These are phyloP conservation scores for Sternarchorhynchus goeldii DNA, from an alignment of 2,797 vertebrate species.

Conservation along the genomic window DNA sequence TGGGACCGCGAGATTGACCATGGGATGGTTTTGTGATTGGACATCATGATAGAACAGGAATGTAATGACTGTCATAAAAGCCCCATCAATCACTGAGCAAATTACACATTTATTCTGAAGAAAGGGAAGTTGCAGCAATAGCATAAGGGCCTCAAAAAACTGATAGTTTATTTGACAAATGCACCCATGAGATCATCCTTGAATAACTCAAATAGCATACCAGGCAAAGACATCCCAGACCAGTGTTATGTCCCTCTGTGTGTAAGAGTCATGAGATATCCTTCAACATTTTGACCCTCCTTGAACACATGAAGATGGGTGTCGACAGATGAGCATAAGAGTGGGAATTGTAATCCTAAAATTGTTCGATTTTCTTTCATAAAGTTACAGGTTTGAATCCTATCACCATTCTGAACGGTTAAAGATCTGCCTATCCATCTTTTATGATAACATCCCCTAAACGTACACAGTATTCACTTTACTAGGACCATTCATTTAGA, in stretches of 20 bases:
- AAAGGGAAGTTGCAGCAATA: constrained; percentile 55
- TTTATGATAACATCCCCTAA: not conserved
- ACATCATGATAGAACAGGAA: constrained; percentile 53
- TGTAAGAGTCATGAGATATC: not conserved
- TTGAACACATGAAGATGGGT: not conserved
- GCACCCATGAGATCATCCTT: constrained; percentile 10
- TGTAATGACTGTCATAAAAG: constrained; percentile 59
- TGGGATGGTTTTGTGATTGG: constrained; percentile 64
- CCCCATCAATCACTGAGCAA: constrained; percentile 61
- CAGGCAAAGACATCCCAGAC: constrained; percentile 1
- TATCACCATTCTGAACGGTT: not conserved
- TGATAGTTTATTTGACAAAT: not conserved
- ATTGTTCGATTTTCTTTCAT: not conserved
- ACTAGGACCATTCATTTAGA: too few relatives aligned
- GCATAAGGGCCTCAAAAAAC: constrained; percentile 47
- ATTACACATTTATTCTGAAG: constrained; percentile 66
- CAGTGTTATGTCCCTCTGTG: constrained; percentile 21
- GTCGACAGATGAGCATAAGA: too few relatives aligned
- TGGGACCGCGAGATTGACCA: constrained; percentile 56
- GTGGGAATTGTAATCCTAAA: not conserved
- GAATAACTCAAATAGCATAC: not conserved
- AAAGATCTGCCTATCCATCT: not conserved
- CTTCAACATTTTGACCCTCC: not conserved
- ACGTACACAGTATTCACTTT: too few relatives aligned
- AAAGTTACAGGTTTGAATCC: not conserved